Evolutionary conservation across 2,888 invertebrate genomes (phyloP).

Genomic region (Nomada fabriciana): DNA sequence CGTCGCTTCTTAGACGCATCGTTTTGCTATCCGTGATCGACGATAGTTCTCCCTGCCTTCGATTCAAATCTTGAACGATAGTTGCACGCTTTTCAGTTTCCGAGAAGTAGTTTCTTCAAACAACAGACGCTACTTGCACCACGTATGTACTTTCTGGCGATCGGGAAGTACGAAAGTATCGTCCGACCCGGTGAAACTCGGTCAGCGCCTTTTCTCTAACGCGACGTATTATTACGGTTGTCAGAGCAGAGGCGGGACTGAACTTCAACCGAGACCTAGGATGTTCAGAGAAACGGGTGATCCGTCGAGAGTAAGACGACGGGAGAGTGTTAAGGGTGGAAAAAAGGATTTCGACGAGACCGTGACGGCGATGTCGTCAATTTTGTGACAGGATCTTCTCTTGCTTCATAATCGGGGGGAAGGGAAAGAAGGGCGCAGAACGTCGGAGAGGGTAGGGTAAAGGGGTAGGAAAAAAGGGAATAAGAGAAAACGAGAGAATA

Average conservation of each 20-base stretch:
- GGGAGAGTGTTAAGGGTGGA: background rate
- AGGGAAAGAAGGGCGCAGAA: background rate
- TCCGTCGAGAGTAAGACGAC: too few species aligned
- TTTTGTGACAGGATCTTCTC: conserved; percentile 15
- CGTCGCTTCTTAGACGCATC: background rate
- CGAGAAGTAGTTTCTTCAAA: background rate
- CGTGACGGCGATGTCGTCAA: conserved; percentile 8
- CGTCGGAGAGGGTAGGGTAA: too few species aligned
- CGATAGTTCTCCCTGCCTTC: background rate
- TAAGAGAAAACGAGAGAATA: conserved; percentile 28
- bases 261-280: background rate
- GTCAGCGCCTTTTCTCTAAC: background rate
- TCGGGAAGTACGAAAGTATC: background rate
- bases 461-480: background rate
- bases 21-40: background rate
- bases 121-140: background rate
- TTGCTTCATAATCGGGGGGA: conserved; percentile 39
- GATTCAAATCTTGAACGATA: background rate
- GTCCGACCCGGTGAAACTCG: background rate
- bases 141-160: background rate
- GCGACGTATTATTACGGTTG: background rate
- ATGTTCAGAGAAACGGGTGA: background rate
- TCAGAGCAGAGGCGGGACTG: background rate
- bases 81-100: background rate
- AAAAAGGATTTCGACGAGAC: conserved; percentile 4